Base-by-base conservation (phyloP, 1,140 invertebrate species). In the Drosophila subpulchrella region DNA sequence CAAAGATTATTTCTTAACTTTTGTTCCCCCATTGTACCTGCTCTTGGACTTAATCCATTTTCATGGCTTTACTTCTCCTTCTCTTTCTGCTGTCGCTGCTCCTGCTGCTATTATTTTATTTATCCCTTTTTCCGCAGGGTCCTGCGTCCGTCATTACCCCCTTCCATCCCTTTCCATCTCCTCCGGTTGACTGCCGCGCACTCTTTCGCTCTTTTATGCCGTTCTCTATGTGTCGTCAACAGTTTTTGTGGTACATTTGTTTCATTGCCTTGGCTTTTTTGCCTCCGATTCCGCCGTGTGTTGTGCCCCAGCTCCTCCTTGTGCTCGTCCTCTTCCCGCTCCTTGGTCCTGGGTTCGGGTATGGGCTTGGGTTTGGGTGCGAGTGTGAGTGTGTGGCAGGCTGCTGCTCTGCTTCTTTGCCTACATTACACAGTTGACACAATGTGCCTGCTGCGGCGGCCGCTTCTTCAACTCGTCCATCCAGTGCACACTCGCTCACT, bases 171-270 rank as follows among this genome's bases (percentile, higher is more conserved):
- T 41, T 6, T 51, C 56, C 6, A 17, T 24, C 53, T 10, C 34
- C 6, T 55, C 38, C 30, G 34, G 20, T 20, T 20, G 20, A 17
- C 15, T 58, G 44, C 47, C 77, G 38, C 63, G 20, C 47, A 24
- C 51, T 70, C 50, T 58, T 48, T 59, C 55, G 20, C 61, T 66
- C 48, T 57, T 59, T 67, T 30, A 30, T 54, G 44, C 63, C 73
- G 48, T 63, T 53, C 76, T 84, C 72, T 62, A 59, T 70, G 75
- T 86, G 83, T 84, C 80, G 80, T 88, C 84, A 84, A 89, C 84
- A 84, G 77, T 88, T 88, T 88, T 89, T 89, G 84, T 88, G 84
- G 84, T 88, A 89, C 84, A 88, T 88, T 88, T 88, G 80, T 88
- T 89, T 89, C 77, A 84, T 81, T 89, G 84, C 83, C 65, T 88